These are phyloP conservation scores for Agonopterix arenella DNA, from an alignment of 2,888 invertebrate genomes.

Conservation along the genomic window DNA sequence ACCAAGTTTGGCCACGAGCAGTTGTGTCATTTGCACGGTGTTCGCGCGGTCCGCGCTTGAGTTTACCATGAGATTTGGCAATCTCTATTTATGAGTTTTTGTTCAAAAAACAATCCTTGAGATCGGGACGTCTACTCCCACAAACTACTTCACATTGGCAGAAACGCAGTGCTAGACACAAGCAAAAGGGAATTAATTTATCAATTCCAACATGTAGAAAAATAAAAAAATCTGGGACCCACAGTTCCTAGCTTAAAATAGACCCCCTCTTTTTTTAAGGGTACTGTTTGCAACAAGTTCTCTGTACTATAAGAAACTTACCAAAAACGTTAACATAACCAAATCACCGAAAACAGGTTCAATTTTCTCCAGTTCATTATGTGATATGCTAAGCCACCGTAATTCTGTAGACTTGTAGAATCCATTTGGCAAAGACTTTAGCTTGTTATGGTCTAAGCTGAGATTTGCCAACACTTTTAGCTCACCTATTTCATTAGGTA, in stretches of 20 bases:
- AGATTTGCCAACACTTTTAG: slow-evolving; percentile 81
- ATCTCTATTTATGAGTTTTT: too few species aligned
- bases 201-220: too few species aligned
- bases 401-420: slow-evolving; percentile 84
- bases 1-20: too few species aligned
- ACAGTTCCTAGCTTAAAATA: neutral
- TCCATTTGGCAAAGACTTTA: slow-evolving; percentile 77
- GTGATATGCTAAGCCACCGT: slow-evolving; percentile 82
- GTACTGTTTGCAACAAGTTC: too few species aligned
- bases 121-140: too few species aligned
- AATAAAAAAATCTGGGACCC: neutral
- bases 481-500: slow-evolving; percentile 85
- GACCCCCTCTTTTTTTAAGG: neutral
- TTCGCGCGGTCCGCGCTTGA: too few species aligned
- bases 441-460: slow-evolving; percentile 83
- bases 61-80: too few species aligned
- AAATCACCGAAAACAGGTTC: slow-evolving; percentile 86
- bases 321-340: slow-evolving; percentile 80
- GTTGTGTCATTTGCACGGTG: too few species aligned
- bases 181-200: too few species aligned
- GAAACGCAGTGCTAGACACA: too few species aligned
- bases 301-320: slow-evolving; percentile 21
- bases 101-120: too few species aligned
- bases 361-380: slow-evolving; percentile 83
- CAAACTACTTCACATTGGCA: too few species aligned